Percentiles rank a stretch among this genome's conserved stretches.
Evolutionary conservation across 2,797 vertebrate genomes (phyloP).

Genomic region (Chaetophractus vellerosus): DNA sequence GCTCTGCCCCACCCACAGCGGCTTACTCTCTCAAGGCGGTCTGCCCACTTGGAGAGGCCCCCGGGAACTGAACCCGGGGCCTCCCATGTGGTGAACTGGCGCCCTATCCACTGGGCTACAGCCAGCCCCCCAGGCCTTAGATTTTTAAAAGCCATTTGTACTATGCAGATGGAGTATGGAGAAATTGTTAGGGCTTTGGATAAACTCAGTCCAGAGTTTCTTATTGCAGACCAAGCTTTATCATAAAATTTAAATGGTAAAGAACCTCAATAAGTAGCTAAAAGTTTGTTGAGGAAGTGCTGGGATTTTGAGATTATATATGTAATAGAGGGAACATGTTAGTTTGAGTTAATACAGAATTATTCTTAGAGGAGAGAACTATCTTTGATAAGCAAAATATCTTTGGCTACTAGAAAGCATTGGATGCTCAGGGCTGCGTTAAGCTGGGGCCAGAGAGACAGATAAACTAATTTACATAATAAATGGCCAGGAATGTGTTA

Average conservation of each 20-base stretch:
- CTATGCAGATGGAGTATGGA: not conserved
- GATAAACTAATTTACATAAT: not conserved
- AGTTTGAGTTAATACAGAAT: not conserved
- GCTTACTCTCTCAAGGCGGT: too few relatives aligned
- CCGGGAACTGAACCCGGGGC: too few relatives aligned
- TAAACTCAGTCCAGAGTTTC: constrained; percentile 21
- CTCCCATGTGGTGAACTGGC: too few relatives aligned
- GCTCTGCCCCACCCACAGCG: too few relatives aligned
- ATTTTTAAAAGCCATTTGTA: too few relatives aligned
- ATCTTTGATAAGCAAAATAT: constrained; percentile 3
- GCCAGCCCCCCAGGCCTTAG: too few relatives aligned
- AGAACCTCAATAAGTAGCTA: not conserved
- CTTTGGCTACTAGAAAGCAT: not conserved
- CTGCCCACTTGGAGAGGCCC: too few relatives aligned
- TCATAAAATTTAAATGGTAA: not conserved
- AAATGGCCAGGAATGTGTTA: not conserved
- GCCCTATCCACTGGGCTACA: too few relatives aligned
- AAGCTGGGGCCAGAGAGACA: not conserved
- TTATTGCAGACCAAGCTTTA: not conserved
- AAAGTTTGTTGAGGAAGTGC: not conserved
- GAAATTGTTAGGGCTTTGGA: not conserved
- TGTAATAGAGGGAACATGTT: not conserved
- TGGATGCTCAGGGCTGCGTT: not conserved
- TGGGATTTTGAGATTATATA: constrained; percentile 14
- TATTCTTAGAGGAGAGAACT: not conserved